Conservation (phyloP, 2,888 invertebrate genomes). For the Scaptomyza reducta region DNA sequence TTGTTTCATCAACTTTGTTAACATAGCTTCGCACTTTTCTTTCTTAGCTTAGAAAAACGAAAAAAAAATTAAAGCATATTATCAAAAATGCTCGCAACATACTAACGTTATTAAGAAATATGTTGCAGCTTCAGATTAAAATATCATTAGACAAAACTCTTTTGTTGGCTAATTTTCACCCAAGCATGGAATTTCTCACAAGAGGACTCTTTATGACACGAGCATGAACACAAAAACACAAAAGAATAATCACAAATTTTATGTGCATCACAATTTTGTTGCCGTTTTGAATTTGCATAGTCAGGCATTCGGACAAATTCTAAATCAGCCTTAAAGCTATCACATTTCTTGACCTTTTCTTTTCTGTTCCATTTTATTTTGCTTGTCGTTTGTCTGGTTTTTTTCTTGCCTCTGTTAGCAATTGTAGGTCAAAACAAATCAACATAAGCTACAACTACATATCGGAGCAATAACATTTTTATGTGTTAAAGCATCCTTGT, state of each 20-base stretch:
- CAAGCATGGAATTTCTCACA: constrained; percentile 7
- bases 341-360: constrained; percentile 42
- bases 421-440: constrained; percentile 75
- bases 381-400: constrained; percentile 4
- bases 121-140: not conserved
- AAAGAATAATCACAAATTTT: constrained; percentile 21
- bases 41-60: not conserved
- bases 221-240: not conserved
- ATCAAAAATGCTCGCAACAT: not conserved
- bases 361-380: constrained; percentile 7
- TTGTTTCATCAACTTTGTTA: not conserved
- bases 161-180: not conserved
- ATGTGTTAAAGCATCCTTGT: constrained; percentile 73
- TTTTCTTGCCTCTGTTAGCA: constrained; percentile 31
- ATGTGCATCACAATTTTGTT: constrained; percentile 12
- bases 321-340: constrained; percentile 66
- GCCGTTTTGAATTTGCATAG: constrained; percentile 31
- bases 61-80: not conserved
- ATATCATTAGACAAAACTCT: not conserved
- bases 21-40: not conserved
- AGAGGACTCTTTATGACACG: not conserved
- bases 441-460: constrained; percentile 77
- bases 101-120: not conserved
- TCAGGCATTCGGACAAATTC: constrained; percentile 21
- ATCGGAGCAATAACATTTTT: constrained; percentile 78